Evolutionary conservation across 1,140 invertebrate species (phyloP), one percentile per base, ranked within the genome.

Genomic region (Aphaenogaster floridana): DNA sequence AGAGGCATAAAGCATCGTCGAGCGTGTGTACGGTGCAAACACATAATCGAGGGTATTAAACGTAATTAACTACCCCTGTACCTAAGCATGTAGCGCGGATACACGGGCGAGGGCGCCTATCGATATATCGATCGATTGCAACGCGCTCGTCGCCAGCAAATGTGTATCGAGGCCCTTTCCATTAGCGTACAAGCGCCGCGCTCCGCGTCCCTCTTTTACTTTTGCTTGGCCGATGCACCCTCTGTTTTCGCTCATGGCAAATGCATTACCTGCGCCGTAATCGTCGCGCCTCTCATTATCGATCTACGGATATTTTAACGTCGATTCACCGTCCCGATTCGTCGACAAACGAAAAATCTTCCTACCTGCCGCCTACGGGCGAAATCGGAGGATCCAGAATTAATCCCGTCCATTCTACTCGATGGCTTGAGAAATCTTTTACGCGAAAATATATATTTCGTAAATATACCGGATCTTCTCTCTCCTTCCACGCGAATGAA

Each of bases 41-140:
- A 94, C 93, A 93, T 94, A 93, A 94, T 91, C 93, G 89, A 93
- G 90, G 93, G 91, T 94, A 95, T 94, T 94, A 94, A 94, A 95
- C 93, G 94, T 95, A 95, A 95, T 95, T 94, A 95, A 93, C 92
- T 88, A 92, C 89, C 93, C 89, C 90, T 93, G 92, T 93, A 84
- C 80, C 80, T 84, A 93, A 93, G 91, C 90, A 86, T 83, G 83
- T 81, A 54, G 86, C 59, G 50, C 71, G 21, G 90, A 91, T 83
- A 87, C 87, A 87, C 71, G 85, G 34, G 68, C 81, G 76, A 61
- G 86, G 92, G 91, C 88, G 89, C 88, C 89, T 90, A 94, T 94
- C 92, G 94, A 94, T 93, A 92, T 92, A 94, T 92, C 91, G 92
- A 95, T 94, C 93, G 94, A 93, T 93, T 86, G 84, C 52, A 86